Evolutionary conservation across 2,888 invertebrate species (phyloP), one percentile per base, ranked within the genome.

Genomic region (Ennomos erosarius): DNA sequence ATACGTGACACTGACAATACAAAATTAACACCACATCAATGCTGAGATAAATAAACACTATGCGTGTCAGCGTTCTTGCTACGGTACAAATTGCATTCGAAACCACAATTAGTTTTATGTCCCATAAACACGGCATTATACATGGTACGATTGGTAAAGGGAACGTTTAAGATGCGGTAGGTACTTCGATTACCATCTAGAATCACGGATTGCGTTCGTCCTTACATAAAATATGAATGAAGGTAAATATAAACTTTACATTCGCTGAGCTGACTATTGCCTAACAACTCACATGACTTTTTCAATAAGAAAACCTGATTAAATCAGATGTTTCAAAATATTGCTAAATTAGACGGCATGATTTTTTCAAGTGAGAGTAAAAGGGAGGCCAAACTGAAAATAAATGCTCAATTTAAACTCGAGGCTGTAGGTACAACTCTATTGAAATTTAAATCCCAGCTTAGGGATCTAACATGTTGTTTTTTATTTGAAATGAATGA

Each of bases 191-290:
- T 47, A 54, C 39, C 50, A 44, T 59, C 34, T 57, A 43, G 55
- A 48, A 57, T 57, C 40, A 44, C 13, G 9, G 38, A 56, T 65
- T 57, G 55, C 48, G 38, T 48, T 55, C 55, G 55, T 60, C 59
- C 59, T 60, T 52, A 59, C 54, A 54, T 51, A 47, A 50, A 59
- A 59, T 59, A 59, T 38, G 55, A 60, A 60, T 38, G 55, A 60
- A 60, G 59, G 59, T 46, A 33, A n/a, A 52, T 36, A 13, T 26
- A 26, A 26, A 26, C 33, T 43, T n/a, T 38, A 58, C 49, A 50
- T 40, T 54, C 50, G 38, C 59, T 51, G 16, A 56, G 40, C 39
- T 49, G 35, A 40, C 35, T 37, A 49, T 61, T 56, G 56, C 61
- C 40, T 44, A 52, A 61, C 44, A 12, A 12, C 35, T 53, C 56